Evolutionary conservation across 2,797 vertebrate genomes (phyloP).

Genomic region (Ptychadena robeensis): DNA sequence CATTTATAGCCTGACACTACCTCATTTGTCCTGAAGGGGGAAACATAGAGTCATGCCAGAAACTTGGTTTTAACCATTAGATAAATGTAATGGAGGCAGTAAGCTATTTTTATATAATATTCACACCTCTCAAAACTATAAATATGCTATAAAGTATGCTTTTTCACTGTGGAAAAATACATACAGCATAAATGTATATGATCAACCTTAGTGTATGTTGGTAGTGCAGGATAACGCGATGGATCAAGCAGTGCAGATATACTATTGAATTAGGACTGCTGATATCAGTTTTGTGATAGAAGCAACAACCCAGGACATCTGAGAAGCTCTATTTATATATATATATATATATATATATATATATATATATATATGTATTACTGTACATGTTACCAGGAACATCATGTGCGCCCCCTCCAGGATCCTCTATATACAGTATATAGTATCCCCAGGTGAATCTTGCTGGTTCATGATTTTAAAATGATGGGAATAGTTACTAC

Average conservation of each 20-base stretch:
- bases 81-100: neutral
- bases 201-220: neutral
- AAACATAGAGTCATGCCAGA: slow-evolving; percentile 31
- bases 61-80: slow-evolving; percentile 19
- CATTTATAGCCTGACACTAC: neutral
- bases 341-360: neutral
- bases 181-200: neutral
- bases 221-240: neutral
- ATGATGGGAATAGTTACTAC: too few species aligned
- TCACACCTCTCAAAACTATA: neutral
- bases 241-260: neutral
- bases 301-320: neutral
- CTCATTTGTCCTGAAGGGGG: slow-evolving; percentile 45
- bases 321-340: neutral
- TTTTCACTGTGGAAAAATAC: neutral
- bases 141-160: neutral
- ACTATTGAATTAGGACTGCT: neutral
- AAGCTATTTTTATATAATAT: neutral
- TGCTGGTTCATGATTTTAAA: too few species aligned
- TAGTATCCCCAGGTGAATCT: too few species aligned
- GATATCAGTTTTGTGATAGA: neutral
- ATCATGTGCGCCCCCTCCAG: slow-evolving; percentile 5
- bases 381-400: neutral
- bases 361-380: neutral
- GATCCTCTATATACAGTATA: too few species aligned